Evolutionary conservation across 2,797 vertebrate genomes (phyloP).

Genomic region (Typhlichthys eigenmanni): DNA sequence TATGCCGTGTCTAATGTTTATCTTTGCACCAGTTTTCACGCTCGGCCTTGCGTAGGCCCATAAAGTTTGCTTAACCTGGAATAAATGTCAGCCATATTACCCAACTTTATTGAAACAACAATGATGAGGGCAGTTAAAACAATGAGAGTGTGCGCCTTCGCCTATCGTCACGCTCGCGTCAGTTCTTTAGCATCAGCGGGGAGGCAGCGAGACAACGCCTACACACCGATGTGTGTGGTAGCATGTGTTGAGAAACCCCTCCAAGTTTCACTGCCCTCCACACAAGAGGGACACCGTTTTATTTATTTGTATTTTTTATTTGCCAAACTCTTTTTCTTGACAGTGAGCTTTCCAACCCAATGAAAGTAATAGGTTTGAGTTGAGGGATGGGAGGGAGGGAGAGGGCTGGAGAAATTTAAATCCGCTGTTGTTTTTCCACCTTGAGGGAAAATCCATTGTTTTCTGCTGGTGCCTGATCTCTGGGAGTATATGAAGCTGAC

Average conservation of each 20-base stretch:
- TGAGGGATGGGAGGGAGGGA: conserved; percentile 14
- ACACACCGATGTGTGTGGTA: conserved; percentile 60
- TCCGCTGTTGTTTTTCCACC: conserved; percentile 57
- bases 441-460: conserved; percentile 65
- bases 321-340: conserved; percentile 44
- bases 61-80: conserved; percentile 56
- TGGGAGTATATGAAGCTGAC: background rate
- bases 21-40: conserved; percentile 39
- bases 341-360: conserved; percentile 52
- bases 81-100: conserved; percentile 58
- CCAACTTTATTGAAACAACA: conserved; percentile 52
- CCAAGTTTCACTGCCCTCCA: conserved; percentile 46
- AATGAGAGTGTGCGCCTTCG: conserved; percentile 39
- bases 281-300: conserved; percentile 20
- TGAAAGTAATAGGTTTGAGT: conserved; percentile 59
- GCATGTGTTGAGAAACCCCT: conserved; percentile 39
- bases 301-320: conserved; percentile 4
- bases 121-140: conserved; percentile 51
- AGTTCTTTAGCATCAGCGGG: conserved; percentile 51
- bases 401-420: conserved; percentile 44
- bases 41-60: conserved; percentile 42
- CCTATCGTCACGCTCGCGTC: conserved; percentile 54
- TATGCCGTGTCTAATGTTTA: conserved; percentile 25
- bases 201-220: conserved; percentile 4
- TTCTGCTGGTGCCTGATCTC: conserved; percentile 49